A percentile compares a stretch with the other conserved stretches of the same genome.
Conservation (phyloP, 92 coral and sea anemone genomes). For the Ricordea florida region DNA sequence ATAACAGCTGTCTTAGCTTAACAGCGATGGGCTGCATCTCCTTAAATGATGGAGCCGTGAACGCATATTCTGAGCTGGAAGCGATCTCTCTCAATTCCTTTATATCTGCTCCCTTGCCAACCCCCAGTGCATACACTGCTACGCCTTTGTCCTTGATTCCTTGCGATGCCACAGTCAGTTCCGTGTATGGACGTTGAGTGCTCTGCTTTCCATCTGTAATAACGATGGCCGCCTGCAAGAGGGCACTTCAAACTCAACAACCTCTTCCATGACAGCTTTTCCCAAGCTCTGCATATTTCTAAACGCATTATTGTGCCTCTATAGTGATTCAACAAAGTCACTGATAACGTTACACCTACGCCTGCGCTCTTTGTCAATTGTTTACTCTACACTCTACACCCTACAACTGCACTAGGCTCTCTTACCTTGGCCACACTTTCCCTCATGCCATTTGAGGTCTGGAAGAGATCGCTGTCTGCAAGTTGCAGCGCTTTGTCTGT, state of each 20-base stretch:
- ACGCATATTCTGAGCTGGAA: constrained; percentile 39
- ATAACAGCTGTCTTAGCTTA: not conserved
- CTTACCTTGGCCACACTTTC: constrained; percentile 24
- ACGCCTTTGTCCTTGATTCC: constrained; percentile 37
- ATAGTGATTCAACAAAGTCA: too few species aligned
- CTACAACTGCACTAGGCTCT: not conserved
- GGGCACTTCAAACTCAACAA: not conserved
- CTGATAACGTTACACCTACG: not conserved
- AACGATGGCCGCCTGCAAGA: constrained; percentile 28
- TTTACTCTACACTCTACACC: too few species aligned
- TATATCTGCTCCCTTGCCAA: constrained; percentile 24
- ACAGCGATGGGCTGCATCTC: not conserved
- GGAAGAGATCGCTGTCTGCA: constrained; percentile 25
- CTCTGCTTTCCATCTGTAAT: constrained; percentile 60
- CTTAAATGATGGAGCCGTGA: not conserved
- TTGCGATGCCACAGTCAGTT: constrained; percentile 25
- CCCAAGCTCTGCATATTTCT: not conserved
- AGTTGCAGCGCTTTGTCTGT: constrained; percentile 27
- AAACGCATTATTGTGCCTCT: too few species aligned
- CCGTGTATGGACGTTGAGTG: constrained; percentile 27
- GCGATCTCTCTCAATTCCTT: constrained; percentile 55
- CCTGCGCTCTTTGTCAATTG: too few species aligned
- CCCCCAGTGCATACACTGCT: constrained; percentile 52
- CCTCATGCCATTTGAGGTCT: constrained; percentile 27
- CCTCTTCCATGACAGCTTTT: not conserved